These are phyloP conservation scores for Copsychus sechellarum DNA, from an alignment of 2,113 vertebrate species.

Conservation along the genomic window DNA sequence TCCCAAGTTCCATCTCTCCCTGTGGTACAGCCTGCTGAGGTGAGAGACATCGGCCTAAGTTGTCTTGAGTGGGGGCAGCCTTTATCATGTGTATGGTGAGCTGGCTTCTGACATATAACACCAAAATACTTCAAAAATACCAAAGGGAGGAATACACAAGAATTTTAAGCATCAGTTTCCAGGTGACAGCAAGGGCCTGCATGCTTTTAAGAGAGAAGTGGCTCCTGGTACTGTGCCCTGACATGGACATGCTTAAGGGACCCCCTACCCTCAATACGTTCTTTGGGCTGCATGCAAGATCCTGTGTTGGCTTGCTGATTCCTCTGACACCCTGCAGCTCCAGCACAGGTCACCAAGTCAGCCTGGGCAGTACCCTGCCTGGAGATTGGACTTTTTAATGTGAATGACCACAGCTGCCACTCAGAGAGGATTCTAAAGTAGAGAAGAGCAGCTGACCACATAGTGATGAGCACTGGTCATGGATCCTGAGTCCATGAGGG, in stretches of 20 bases:
- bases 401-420: neutral
- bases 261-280: neutral
- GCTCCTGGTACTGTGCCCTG: neutral
- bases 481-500: rapidly evolving
- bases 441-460: neutral
- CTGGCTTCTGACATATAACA: neutral
- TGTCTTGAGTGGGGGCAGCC: neutral
- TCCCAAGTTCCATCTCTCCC: rapidly evolving
- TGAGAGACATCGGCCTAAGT: neutral
- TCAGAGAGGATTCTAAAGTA: neutral
- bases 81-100: neutral
- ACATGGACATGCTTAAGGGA: neutral
- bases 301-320: rapidly evolving
- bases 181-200: neutral
- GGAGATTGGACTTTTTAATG: neutral
- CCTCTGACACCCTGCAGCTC: neutral
- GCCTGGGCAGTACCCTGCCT: neutral
- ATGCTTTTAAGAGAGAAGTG: neutral
- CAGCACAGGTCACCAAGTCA: neutral
- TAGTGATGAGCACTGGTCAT: rapidly evolving
- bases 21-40: neutral
- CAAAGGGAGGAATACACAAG: neutral
- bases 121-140: neutral
- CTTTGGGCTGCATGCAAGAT: neutral
- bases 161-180: neutral